Percentiles rank a stretch among this genome's conserved stretches.
Evolutionary conservation across 2,888 invertebrate species (phyloP).

Genomic region (Scaptomyza caliginosa): DNA sequence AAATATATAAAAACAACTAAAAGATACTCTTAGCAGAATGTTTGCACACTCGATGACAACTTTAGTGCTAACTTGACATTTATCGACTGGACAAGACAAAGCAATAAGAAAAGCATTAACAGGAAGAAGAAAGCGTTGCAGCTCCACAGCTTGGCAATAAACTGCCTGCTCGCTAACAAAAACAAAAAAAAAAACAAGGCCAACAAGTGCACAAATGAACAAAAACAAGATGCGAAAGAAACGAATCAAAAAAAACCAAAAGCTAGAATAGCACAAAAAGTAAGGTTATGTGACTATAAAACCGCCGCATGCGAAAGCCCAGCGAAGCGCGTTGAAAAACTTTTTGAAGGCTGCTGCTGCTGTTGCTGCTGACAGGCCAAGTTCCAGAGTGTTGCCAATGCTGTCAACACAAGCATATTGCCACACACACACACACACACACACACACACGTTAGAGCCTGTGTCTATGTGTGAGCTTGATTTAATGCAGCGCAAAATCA

Average conservation of each 20-base stretch:
- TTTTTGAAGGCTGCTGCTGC: slow-evolving; percentile 21
- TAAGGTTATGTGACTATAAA: slow-evolving; percentile 39
- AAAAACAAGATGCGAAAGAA: neutral
- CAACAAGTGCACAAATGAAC: slow-evolving; percentile 3
- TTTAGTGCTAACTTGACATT: slow-evolving; percentile 43
- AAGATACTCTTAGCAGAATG: neutral
- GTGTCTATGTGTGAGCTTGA: slow-evolving; percentile 22
- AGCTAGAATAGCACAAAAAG: slow-evolving; percentile 11
- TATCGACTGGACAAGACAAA: slow-evolving; percentile 38
- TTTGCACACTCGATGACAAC: slow-evolving; percentile 19
- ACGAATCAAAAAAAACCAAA: neutral
- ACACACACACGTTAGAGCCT: neutral
- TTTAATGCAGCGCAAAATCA: slow-evolving; percentile 38
- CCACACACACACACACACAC: slow-evolving; percentile 13
- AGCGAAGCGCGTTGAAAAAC: slow-evolving; percentile 28
- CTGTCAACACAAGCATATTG: slow-evolving; percentile 41
- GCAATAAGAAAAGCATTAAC: neutral
- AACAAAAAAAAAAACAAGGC: neutral
- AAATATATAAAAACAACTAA: neutral
- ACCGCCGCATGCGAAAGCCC: slow-evolving; percentile 19
- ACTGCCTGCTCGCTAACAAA: slow-evolving; percentile 25
- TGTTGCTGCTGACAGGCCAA: slow-evolving; percentile 40
- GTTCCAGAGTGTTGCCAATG: slow-evolving; percentile 43
- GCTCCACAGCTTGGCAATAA: slow-evolving; percentile 41
- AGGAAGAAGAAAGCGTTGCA: slow-evolving; percentile 13